Evolutionary conservation across 1,140 invertebrate species (phyloP), one percentile per base, ranked within the genome.

Genomic region (Calliopsis andreniformis): DNA sequence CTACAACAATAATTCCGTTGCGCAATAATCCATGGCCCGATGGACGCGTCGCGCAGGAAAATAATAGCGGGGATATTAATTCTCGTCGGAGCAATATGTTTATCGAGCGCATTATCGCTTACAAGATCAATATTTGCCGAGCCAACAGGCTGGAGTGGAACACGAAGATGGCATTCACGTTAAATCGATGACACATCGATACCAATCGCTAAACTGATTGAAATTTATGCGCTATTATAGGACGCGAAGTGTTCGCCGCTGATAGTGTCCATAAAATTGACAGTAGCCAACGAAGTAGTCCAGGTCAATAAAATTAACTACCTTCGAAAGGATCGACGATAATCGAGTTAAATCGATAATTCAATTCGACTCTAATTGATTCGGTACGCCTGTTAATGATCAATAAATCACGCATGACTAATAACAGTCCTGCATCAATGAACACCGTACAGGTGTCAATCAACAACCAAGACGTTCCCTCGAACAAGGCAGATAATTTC

Each of bases 1-100:
- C 78, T 76, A 59, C 78, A 43, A 62, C 51, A 80, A 82, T 76
- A 71, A 80, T 80, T 66, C 53, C 59, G 53, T 82, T 82, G 66
- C 78, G 55, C 53, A 62, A 77, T 42, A 6, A 47, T 51, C 30
- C 28, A 61, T 28, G 45, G 51, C 39, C 18, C n/a, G 68, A 20
- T 32, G 30, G 25, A 32, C 35, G 6, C 32, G 20, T 4, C 23
- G 56, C 43, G 56, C n/a, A 23, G 63, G 42, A 64, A 43, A 72
- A 10, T 30, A 25, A 68, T 53, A 0, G 6, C 10, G 23, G 10
- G 18, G 20, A 35, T 47, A 32, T 32, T 45, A 20, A 49, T 64
- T 16, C 16, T 45, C 18, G 7, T 4, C 67, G 39, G 42, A 58
- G 53, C 47, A 42, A 45, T 25, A 23, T 43, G 66, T 59, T 20